Conservation (phyloP, 2,888 invertebrate genomes). For the Copidosoma aretas region DNA sequence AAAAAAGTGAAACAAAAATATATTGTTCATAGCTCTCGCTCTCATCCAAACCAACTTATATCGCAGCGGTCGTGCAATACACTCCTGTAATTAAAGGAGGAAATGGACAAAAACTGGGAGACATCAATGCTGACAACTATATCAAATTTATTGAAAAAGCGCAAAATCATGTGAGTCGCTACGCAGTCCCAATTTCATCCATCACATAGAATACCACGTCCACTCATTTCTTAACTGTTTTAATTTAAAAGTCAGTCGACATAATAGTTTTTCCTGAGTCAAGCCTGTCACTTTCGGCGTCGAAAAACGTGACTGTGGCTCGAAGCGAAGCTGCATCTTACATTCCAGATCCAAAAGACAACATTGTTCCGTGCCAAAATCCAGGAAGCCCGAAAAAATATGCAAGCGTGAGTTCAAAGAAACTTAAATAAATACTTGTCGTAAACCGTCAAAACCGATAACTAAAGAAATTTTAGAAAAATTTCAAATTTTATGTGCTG, state of each 20-base stretch:
- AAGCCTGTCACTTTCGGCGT: no score
- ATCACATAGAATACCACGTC: not conserved
- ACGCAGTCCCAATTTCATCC: not conserved
- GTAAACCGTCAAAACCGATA: not conserved
- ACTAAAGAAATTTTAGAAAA: no score
- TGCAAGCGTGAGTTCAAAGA: conserved; percentile 16
- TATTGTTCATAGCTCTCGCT: no score
- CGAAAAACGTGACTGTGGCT: no score
- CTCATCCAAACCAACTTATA: no score
- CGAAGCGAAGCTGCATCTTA: conserved; percentile 27
- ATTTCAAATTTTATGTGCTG: no score
- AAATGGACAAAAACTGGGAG: conserved; percentile 32
- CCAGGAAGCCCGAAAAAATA: conserved; percentile 19
- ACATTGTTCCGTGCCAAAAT: conserved; percentile 27
- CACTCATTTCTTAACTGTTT: not conserved
- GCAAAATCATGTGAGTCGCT: no score
- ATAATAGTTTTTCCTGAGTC: conserved; percentile 69
- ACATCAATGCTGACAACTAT: conserved; percentile 36
- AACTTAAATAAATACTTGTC: not conserved
- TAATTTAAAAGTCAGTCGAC: conserved; percentile 62
- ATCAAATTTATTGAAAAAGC: no score
- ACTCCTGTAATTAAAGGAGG: conserved; percentile 36
- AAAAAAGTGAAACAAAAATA: no score
- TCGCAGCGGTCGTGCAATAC: conserved; percentile 53
- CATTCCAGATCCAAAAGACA: conserved; percentile 28